Evolutionary conservation across 2,888 invertebrate species (phyloP).

Genomic region (Leucophenga maculata): DNA sequence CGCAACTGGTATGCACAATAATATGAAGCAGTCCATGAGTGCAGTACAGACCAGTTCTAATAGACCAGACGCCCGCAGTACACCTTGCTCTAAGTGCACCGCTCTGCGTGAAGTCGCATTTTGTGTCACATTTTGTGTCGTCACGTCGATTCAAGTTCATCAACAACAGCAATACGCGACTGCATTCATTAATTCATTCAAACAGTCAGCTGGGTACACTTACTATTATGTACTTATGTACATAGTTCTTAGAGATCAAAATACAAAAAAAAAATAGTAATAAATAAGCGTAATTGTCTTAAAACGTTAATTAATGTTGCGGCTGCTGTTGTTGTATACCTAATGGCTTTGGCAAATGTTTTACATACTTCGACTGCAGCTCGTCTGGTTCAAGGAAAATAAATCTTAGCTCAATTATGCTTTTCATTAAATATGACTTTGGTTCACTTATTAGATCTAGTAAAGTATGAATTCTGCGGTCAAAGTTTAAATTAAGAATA

Average conservation of each 20-base stretch:
- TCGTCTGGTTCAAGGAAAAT: constrained; percentile 58
- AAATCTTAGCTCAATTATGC: constrained; percentile 44
- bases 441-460: background rate
- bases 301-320: too few relatives aligned
- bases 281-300: too few relatives aligned
- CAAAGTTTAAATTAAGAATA: constrained; percentile 4
- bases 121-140: too few relatives aligned
- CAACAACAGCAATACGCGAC: constrained; percentile 41
- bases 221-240: constrained; percentile 12
- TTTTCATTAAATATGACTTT: constrained; percentile 38
- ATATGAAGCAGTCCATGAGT: too few relatives aligned
- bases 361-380: constrained; percentile 21
- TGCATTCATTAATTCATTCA: background rate
- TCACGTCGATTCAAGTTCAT: constrained; percentile 32
- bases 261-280: too few relatives aligned
- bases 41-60: too few relatives aligned
- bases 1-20: too few relatives aligned
- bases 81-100: constrained; percentile 9
- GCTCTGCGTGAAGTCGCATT: background rate
- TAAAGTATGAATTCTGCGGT: constrained; percentile 25
- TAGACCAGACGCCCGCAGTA: constrained; percentile 18
- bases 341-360: constrained; percentile 42
- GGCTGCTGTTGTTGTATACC: constrained; percentile 35
- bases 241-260: too few relatives aligned
- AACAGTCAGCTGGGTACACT: background rate